Evolutionary conservation across 2,888 invertebrate species (phyloP), one percentile per base, ranked within the genome.

Genomic region (Baccha elongata): DNA sequence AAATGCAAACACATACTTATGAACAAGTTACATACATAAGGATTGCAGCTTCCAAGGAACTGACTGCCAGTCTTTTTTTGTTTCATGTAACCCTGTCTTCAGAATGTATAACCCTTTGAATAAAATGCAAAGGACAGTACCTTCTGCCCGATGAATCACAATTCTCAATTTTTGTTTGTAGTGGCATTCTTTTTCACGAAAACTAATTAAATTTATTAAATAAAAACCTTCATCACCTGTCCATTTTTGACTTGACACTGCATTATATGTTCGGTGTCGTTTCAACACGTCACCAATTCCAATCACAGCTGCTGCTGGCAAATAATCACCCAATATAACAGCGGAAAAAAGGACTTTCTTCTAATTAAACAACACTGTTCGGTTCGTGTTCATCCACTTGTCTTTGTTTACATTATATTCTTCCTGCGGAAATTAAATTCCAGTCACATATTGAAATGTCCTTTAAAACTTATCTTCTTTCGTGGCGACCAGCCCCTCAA

Each of bases 371-470:
- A 23, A 32, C 60, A 40, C 15, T 17, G 29, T 35, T n/a, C n/a
- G n/a, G n/a, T n/a, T n/a, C n/a, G n/a, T n/a, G n/a, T n/a, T 48
- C 48, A 53, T 37, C 37, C 42, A 48, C 60, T 32, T 15, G 8
- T 42, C 11, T 32, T n/a, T 55, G 37, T 44, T 32, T 53, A 29
- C 60, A 46, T 50, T 48, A 32, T 71, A 48, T 52, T 48, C 29
- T 46, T 72, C 32, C 29, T 58, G 37, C 58, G 79, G 84, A 84
- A 79, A 84, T 84, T 84, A 79, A 74, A 84, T 84, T 84, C 84
- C 42, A 79, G 84, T 84, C 84, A 84, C 84, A 84, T 48, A 84
- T 79, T 40, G 65, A 65, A 55, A 74, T 65, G 69, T 84, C 73
- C 69, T 64, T 73, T 73, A 53, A n/a, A n/a, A 35, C 21, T 40